phyloP scores from a whole-genome alignment of 2,113 vertebrate species.

The Forbesichthys papilliferus region DNA sequence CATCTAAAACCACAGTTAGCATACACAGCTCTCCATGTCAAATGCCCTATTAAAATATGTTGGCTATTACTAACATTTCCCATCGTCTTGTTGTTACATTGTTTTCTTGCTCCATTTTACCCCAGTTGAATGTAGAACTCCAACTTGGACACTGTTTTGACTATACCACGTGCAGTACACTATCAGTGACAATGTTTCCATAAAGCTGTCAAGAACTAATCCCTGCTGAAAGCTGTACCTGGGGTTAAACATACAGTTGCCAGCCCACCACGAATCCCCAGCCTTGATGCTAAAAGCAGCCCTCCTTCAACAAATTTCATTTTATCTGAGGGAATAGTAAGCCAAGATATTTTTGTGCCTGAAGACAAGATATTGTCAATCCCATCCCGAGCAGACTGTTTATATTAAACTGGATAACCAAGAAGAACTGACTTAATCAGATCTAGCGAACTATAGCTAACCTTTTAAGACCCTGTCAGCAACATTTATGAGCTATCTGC shows the following conservation, averaged over 20 bases:
- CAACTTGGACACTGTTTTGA: neutral
- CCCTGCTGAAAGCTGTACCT: slow-evolving; percentile 40
- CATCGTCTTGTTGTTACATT: neutral
- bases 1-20: neutral
- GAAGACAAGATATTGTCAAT: slow-evolving; percentile 65
- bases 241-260: slow-evolving; percentile 24
- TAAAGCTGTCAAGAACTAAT: slow-evolving; percentile 42
- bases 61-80: slow-evolving; percentile 1
- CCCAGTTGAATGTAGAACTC: neutral
- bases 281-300: slow-evolving; percentile 38
- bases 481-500: slow-evolving; percentile 27
- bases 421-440: slow-evolving; percentile 52
- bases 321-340: slow-evolving; percentile 62
- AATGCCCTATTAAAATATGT: slow-evolving; percentile 4
- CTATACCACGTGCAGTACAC: neutral
- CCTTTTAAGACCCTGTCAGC: slow-evolving; percentile 33
- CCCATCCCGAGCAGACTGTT: slow-evolving; percentile 39
- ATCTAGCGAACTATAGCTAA: slow-evolving; percentile 44
- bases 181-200: slow-evolving; percentile 27
- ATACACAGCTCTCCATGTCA: neutral
- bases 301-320: slow-evolving; percentile 46
- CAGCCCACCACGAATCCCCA: slow-evolving; percentile 33
- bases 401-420: slow-evolving; percentile 59
- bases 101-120: neutral
- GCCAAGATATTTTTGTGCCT: slow-evolving; percentile 47